A percentile compares a stretch with the other conserved stretches of the same genome.
phyloP scores from a whole-genome alignment of 2,113 vertebrate genomes.

The Seriola quinqueradiata region DNA sequence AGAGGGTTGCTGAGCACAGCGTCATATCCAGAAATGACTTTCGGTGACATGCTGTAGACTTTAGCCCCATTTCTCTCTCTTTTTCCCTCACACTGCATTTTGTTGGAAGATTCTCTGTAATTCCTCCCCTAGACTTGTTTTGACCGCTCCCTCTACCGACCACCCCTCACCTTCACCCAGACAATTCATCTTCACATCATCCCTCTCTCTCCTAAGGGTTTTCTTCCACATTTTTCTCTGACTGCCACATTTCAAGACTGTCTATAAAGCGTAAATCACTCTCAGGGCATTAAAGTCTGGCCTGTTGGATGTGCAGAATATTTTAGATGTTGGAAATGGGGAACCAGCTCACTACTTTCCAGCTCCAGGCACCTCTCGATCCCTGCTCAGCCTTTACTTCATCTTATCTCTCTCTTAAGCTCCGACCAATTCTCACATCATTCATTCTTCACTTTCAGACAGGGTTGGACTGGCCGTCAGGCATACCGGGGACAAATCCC shows the following conservation, averaged over 20 bases:
- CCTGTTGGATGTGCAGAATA: conserved; percentile 25
- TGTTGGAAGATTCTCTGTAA: conserved; percentile 22
- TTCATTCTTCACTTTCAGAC: conserved; percentile 1
- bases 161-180: conserved; percentile 3
- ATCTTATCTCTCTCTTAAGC: conserved; percentile 14
- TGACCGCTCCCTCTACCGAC: conserved; percentile 10
- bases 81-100: not conserved
- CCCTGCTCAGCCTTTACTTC: conserved; percentile 14
- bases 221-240: conserved; percentile 14
- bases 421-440: not conserved
- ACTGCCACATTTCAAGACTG: not conserved
- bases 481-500: not conserved
- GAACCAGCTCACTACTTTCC: not conserved
- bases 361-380: conserved; percentile 30
- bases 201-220: conserved; percentile 12
- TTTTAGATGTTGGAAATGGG: conserved; percentile 32
- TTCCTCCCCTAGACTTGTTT: not conserved
- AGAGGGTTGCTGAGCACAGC: conserved; percentile 8
- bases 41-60: not conserved
- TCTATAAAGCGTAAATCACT: conserved; percentile 18
- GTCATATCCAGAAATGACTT: conserved; percentile 23
- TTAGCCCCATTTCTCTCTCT: not conserved
- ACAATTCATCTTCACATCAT: conserved; percentile 42
- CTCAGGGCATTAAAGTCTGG: conserved; percentile 17
- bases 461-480: not conserved